Conservation (phyloP, 2,888 invertebrate genomes). For the Dorcus hopei region DNA sequence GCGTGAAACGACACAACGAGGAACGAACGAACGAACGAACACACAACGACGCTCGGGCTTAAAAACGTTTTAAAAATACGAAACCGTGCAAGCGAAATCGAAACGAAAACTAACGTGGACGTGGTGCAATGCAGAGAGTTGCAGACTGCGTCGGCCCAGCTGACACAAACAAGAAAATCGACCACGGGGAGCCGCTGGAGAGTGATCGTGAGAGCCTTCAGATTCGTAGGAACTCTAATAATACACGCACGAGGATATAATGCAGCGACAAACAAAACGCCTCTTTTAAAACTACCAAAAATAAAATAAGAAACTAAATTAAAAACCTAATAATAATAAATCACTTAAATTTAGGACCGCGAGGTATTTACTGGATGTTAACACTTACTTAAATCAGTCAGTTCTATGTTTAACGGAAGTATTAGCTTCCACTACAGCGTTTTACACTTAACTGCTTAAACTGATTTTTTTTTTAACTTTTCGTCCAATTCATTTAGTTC, state of each 20-base stretch:
- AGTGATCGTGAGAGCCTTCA: not conserved
- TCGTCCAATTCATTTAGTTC: no score
- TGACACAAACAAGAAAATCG: not conserved
- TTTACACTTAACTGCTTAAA: no score
- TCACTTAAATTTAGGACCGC: no score
- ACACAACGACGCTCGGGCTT: not conserved
- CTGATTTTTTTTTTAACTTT: no score
- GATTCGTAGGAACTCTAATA: not conserved
- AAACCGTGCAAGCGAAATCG: not conserved
- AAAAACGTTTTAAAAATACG: not conserved
- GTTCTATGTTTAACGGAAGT: no score
- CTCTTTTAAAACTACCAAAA: no score
- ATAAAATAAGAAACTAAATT: no score
- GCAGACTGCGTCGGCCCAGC: slow-evolving; percentile 21
- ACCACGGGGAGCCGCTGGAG: not conserved
- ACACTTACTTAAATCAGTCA: no score
- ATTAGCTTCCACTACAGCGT: no score
- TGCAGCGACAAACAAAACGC: no score
- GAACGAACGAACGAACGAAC: not conserved
- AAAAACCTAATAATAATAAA: no score
- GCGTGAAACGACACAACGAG: not conserved
- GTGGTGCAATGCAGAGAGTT: slow-evolving; percentile 22
- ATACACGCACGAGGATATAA: not conserved
- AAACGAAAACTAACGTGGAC: not conserved
- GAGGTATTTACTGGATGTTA: no score